Base-by-base conservation (phyloP, 2,888 invertebrate species). In the Terebella lapidaria region DNA sequence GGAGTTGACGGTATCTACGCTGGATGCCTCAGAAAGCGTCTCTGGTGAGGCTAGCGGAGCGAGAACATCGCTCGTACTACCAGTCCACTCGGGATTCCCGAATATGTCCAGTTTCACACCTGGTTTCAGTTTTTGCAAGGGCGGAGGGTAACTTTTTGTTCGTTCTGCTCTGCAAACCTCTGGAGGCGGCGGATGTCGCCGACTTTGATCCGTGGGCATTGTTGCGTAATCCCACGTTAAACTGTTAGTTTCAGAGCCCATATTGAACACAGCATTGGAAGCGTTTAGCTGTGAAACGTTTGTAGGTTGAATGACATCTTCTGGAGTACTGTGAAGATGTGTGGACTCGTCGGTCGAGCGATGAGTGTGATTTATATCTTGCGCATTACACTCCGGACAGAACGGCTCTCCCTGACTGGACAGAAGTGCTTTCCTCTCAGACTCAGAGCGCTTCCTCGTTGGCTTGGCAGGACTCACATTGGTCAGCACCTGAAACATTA, bases 11-110 rank as follows among this genome's bases (percentile, higher is more conserved):
- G 89, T 89, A 69, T 87, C 87, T 58, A 89, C 85, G 74, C 89
- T 89, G 1, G 89, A 89, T n/a, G 89, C 85, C 76, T 90, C 90
- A 0, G 64, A 90, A 18, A 91, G 79, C 1, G 89, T 89, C 77
- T 91, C 91, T 0, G 91, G 90, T 56, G 90, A 89, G 10, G 91
- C 91, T 25, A 91, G 76, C 0, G 91, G 91, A 0, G 91, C 91
- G 62, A 55, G 29, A 4, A 29, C 56, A 26, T 26, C 10, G 22
- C 10, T 15, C 42, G 10, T n/a, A 15, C 42, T 35, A 4, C 20
- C 22, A 22, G n/a, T 35, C 35, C 5, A 30, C 3, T 5, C 10
- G 10, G 5, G 10, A 53, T 53, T 53, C 35, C 28, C 28, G 26
- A 42, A 46, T 20, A 54, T 51, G 26, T 49, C 58, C 5, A 30